Evolutionary conservation across 2,888 invertebrate genomes (phyloP), one percentile per base, ranked within the genome.

Genomic region (Lumbricus terrestris): DNA sequence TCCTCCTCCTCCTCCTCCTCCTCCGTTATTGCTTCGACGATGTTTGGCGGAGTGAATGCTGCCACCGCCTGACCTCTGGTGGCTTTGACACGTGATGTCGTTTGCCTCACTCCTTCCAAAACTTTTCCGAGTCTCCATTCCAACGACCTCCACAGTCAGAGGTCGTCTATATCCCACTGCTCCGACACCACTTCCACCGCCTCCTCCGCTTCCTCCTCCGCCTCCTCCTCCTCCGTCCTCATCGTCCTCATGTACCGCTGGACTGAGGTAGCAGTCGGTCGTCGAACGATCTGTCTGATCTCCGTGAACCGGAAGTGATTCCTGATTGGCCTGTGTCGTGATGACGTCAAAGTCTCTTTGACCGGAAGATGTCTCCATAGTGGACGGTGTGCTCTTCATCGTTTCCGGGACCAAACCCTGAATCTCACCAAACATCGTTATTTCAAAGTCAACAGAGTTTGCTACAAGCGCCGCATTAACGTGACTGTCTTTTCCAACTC

Each of bases 301-400:
- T 69, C 69, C 69, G 69, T 69, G 13, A 11, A 69, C 69, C 69
- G 69, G 69, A 69, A 69, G 69, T 11, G n/a, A 69, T n/a, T 69
- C 69, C 29, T 69, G 69, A 69, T 69, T n/a, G 69, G 8, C 69
- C 1, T 69, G 69, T n/a, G 69, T 69, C 6, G 69, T 69, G 69
- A 69, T 69, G 69, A 69, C 69, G 69, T 69, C 69, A 69, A 69
- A 69, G 69, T 69, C 69, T n/a, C 69, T 69, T n/a, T 69, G 69
- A 11, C 69, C 69, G 69, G 69, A 69, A 69, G 69, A n/a, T n/a
- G 69, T 69, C 6, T 69, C 69, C 69, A 69, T 11, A 5, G 29
- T 69, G 0, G n/a, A n/a, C 13, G 69, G 69, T 8, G 69, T n/a
- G 13, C 69, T 69, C 69, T n/a, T 69, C n/a, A 0, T 69, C n/a